Base-by-base conservation (phyloP, 2,888 invertebrate species). In the Aromia moschata region DNA sequence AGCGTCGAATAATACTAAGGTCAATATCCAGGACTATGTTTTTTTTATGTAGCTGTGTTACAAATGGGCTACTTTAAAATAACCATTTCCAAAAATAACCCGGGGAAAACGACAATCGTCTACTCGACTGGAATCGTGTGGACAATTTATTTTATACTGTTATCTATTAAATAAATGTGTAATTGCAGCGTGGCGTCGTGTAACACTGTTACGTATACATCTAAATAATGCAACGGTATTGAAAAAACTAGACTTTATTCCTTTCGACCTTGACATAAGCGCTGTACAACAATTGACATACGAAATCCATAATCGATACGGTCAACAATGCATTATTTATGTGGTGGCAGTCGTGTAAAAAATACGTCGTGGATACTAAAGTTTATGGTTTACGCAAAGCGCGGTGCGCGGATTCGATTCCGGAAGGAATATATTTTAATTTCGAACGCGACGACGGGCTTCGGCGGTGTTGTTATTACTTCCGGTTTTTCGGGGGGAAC, bases 241-340 rank as follows among this genome's bases (percentile, higher is more conserved):
- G 43, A 12, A 43, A 43, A 43, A 43, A 43, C 10, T n/a, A 9
- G 20, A 43, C 18, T 43, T 43, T 20, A 9, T 7, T 43, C 1
- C 7, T 25, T 5, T 2, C 5, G 14, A 20, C 43, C 43, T 43
- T 43, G 43, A 43, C 14, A 25, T 25, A 43, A 43, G 20, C 12
- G 11, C n/a, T 25, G 20, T 18, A n/a, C 9, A 11, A 11, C 7
- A 20, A 43, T 43, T 20, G 3, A 1, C 7, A 12, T 43, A 43
- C 43, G 14, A 43, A 43, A 25, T 43, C 43, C 12, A 43, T 43
- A 43, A 43, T 25, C 43, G 20, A 43, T 43, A 25, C 18, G 25
- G 14, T 20, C 11, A 43, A 43, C n/a, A 4, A 40, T 43, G 14
- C 11, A 43, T 43, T 43, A 43, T 43, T 43, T 25, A 43, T 25